phyloP scores from a whole-genome alignment of 2,113 vertebrate species.

The Uria aalge region DNA sequence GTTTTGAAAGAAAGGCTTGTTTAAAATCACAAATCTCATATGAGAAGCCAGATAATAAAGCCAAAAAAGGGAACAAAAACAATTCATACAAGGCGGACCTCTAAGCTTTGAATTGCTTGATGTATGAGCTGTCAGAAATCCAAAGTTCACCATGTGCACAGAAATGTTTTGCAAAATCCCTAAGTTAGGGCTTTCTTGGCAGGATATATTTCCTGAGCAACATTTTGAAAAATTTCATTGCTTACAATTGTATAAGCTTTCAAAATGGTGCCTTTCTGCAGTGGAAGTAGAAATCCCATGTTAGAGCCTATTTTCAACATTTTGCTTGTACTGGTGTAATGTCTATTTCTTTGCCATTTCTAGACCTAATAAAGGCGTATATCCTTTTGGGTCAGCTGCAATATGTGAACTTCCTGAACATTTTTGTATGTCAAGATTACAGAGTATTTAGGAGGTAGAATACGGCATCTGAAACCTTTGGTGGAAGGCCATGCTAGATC shows the following conservation, averaged over 20 bases:
- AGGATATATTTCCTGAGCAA: constrained; percentile 9
- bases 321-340: background rate
- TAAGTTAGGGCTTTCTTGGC: constrained; percentile 39
- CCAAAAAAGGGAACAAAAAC: constrained; percentile 59
- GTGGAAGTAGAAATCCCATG: background rate
- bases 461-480: background rate
- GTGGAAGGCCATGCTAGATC: background rate
- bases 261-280: background rate
- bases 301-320: background rate
- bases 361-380: background rate
- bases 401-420: background rate
- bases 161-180: constrained; percentile 49
- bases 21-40: constrained; percentile 52
- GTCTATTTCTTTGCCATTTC: background rate
- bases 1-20: constrained; percentile 52
- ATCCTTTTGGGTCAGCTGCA: background rate
- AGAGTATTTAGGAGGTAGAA: background rate
- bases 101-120: constrained; percentile 44
- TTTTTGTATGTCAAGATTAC: background rate
- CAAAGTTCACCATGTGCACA: constrained; percentile 38
- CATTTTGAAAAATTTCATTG: background rate
- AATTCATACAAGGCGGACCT: constrained; percentile 26
- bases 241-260: background rate
- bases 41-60: constrained; percentile 47
- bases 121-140: constrained; percentile 53